Base-by-base conservation (phyloP, 2,113 vertebrate species). In the Chamaea fasciata region DNA sequence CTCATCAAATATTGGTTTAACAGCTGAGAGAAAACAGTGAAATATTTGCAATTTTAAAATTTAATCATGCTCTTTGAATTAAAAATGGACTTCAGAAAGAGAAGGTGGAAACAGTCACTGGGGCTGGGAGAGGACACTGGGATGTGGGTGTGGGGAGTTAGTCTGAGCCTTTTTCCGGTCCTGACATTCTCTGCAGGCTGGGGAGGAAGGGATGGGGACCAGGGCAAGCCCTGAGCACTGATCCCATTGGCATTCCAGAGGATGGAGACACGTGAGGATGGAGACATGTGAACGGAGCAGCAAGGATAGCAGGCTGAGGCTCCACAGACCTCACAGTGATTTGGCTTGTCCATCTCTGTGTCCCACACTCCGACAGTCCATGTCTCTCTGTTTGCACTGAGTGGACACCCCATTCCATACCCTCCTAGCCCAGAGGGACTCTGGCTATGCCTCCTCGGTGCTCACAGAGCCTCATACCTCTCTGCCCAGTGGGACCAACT, bases 1-100 rank as follows among this genome's bases (percentile, higher is more conserved):
- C 80, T 90, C 8, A 3, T 89, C 91, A 95, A 93, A 92, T 93
- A 88, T 90, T 90, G 30, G 63, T 52, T 94, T 90, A 90, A 56
- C 17, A 2, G n/a, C 57, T 65, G 37, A 85, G 53, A 73, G 93
- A 89, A 89, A 93, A 71, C 69, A 88, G 41, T 46, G 76, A 86
- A 80, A 53, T 89, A 64, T 65, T 41, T 95, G 71, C 87, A 10
- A 70, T 62, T 87, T 91, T 53, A 83, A 89, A 83, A 87, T 74
- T 73, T 83, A 77, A 91, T 83, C 12, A 24, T 19, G 33, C 21
- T 83, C 39, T 69, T 80, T 77, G 87, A 79, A 73, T 86, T 79
- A 80, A 76, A 93, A 67, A 79, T 27, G 30, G 31, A 37, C 62
- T 88, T 50, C 42, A 63, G 50, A 83, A 83, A n/a, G 47, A 13